These are phyloP conservation scores for Parochlus steinenii DNA, from an alignment of 2,888 invertebrate genomes.

Conservation along the genomic window DNA sequence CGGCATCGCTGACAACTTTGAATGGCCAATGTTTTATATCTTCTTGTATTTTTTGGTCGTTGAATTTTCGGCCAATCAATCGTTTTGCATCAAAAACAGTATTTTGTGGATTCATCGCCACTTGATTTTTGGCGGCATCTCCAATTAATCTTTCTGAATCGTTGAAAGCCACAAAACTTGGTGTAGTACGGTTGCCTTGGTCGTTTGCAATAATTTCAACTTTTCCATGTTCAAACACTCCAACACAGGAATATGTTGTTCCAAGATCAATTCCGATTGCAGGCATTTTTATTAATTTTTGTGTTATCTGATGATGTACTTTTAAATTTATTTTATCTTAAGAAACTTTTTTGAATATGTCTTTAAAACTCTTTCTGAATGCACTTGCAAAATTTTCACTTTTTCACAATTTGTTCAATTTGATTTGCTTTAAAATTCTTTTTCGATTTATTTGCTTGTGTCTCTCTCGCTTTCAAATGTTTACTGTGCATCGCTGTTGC, in stretches of 20 bases:
- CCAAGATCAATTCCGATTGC: slow-evolving; percentile 71
- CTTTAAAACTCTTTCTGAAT: too few relatives aligned
- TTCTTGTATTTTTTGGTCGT: slow-evolving; percentile 58
- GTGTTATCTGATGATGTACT: too few relatives aligned
- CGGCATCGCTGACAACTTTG: slow-evolving; percentile 40
- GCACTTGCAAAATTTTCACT: too few relatives aligned
- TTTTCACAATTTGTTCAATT: too few relatives aligned
- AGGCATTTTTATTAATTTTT: too few relatives aligned
- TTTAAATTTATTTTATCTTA: too few relatives aligned
- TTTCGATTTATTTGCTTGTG: too few relatives aligned
- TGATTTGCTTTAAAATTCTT: too few relatives aligned
- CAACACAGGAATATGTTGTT: slow-evolving; percentile 75
- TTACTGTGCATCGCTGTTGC: too few relatives aligned
- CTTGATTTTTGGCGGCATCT: slow-evolving; percentile 76
- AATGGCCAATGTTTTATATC: slow-evolving; percentile 83
- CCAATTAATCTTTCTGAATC: slow-evolving; percentile 71
- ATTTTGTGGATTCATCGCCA: slow-evolving; percentile 67
- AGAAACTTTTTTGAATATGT: too few relatives aligned
- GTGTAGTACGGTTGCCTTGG: slow-evolving; percentile 76
- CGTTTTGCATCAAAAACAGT: slow-evolving; percentile 73
- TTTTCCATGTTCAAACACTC: slow-evolving; percentile 68
- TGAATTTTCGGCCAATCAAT: slow-evolving; percentile 63
- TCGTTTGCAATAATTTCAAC: slow-evolving; percentile 78
- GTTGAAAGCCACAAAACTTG: slow-evolving; percentile 75
- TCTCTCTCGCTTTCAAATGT: too few relatives aligned